A percentile compares a stretch with the other conserved stretches of the same genome.
Conservation (phyloP, 2,113 vertebrate species). For the Hassar affinis region DNA sequence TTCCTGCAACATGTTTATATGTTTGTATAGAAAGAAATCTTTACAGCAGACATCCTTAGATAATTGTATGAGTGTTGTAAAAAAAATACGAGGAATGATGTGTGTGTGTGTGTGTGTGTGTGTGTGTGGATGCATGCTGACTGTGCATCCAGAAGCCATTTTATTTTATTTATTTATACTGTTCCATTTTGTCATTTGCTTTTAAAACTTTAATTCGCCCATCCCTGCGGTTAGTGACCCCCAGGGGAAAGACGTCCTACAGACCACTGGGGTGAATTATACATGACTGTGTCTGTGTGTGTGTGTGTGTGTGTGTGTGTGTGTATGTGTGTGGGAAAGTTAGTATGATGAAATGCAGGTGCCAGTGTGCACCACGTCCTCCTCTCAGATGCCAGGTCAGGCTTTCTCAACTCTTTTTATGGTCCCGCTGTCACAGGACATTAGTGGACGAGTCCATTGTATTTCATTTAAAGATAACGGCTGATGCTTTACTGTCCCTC, state of each 20-base stretch:
- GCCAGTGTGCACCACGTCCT: slow-evolving; percentile 63
- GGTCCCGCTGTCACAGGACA: slow-evolving; percentile 43
- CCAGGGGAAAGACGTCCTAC: slow-evolving; percentile 69
- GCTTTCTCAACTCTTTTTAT: slow-evolving; percentile 42
- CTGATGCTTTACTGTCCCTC: slow-evolving; percentile 23
- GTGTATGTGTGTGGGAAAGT: slow-evolving; percentile 49
- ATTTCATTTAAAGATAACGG: slow-evolving; percentile 42
- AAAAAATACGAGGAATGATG: too few relatives aligned
- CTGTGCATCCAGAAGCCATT: slow-evolving; percentile 56
- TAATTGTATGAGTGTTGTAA: not conserved
- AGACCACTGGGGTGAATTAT: slow-evolving; percentile 72
- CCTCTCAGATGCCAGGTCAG: slow-evolving; percentile 41
- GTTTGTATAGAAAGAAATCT: too few relatives aligned
- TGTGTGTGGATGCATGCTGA: slow-evolving; percentile 50
- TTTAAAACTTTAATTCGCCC: slow-evolving; percentile 77
- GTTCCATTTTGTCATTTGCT: slow-evolving; percentile 76
- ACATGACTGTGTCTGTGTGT: slow-evolving; percentile 61
- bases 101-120: slow-evolving; percentile 35
- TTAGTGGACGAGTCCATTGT: slow-evolving; percentile 45
- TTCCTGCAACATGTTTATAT: not conserved
- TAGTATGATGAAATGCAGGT: slow-evolving; percentile 58
- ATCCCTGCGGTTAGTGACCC: slow-evolving; percentile 64
- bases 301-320: slow-evolving; percentile 47
- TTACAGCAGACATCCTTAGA: not conserved
- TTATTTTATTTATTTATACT: slow-evolving; percentile 71